Evolutionary conservation across 1,140 invertebrate genomes (phyloP).

Genomic region (Euura saliciscinereae): DNA sequence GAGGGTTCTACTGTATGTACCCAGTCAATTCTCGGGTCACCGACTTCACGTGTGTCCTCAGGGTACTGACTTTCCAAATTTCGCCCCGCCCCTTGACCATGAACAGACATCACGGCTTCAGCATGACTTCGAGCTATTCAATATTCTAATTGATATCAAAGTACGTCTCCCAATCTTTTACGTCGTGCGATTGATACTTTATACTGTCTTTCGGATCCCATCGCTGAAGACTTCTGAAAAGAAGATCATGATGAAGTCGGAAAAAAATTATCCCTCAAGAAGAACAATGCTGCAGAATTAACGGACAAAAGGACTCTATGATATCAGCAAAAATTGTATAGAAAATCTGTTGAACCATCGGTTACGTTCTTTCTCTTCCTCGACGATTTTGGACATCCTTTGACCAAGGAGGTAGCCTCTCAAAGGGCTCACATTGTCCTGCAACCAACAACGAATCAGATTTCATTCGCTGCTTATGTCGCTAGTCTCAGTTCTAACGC

Average conservation of each 20-base stretch:
- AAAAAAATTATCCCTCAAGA: not conserved
- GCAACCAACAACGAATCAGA: not conserved
- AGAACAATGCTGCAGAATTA: not conserved
- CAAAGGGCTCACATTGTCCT: slow-evolving; percentile 6
- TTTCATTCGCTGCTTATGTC: too few relatives aligned
- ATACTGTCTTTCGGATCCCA: too few relatives aligned
- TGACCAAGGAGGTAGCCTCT: slow-evolving; percentile 17
- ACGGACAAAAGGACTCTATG: not conserved
- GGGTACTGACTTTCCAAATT: slow-evolving; percentile 14
- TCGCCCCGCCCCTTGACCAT: slow-evolving; percentile 19
- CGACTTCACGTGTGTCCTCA: slow-evolving; percentile 8
- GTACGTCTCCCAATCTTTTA: too few relatives aligned
- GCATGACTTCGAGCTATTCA: not conserved
- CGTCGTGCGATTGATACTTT: too few relatives aligned
- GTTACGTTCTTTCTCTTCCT: not conserved
- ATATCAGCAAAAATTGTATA: not conserved
- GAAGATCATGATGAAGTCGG: too few relatives aligned
- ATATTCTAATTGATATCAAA: not conserved
- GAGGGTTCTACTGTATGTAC: slow-evolving; percentile 12
- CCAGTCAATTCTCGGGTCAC: not conserved
- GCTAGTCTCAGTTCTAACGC: too few relatives aligned
- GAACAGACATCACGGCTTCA: slow-evolving; percentile 9
- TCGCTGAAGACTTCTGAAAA: too few relatives aligned
- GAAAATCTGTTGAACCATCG: not conserved
- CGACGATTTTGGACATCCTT: slow-evolving; percentile 10